phyloP scores from a whole-genome alignment of 1,140 invertebrate genomes.

The Aphis craccivora region DNA sequence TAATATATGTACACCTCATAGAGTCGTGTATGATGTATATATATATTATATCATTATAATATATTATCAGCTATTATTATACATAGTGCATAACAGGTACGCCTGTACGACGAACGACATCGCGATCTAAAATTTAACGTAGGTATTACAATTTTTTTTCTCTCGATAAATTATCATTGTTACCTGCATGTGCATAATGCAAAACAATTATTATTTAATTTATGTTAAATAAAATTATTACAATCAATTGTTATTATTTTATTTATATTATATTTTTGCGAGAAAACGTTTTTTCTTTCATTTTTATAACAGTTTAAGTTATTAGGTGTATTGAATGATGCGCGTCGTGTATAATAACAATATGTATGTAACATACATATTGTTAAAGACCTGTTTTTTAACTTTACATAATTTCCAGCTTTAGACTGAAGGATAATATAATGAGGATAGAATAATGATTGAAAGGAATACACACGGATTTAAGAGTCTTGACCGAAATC shows the following conservation, averaged over 20 bases:
- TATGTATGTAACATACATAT: no score
- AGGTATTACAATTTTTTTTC: not conserved
- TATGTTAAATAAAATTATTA: no score
- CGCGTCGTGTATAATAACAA: no score
- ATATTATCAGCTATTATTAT: no score
- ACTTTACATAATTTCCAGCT: not conserved
- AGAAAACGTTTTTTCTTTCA: not conserved
- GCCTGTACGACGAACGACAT: not conserved
- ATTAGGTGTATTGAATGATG: no score
- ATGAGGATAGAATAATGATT: no score
- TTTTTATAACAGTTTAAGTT: no score
- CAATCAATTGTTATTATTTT: no score
- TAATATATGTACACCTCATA: not conserved
- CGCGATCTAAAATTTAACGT: not conserved
- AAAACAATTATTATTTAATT: not conserved
- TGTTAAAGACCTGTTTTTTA: not conserved
- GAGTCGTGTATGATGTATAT: not conserved
- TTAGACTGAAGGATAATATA: not conserved
- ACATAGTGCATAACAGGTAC: no score
- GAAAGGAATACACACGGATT: not conserved
- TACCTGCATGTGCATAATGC: not conserved
- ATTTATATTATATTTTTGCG: not conserved
- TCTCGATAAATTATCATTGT: not conserved
- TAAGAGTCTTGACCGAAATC: not conserved
- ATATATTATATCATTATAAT: no score